A percentile compares a stretch with the other conserved stretches of the same genome.
Evolutionary conservation across 2,888 invertebrate genomes (phyloP).

Genomic region (Xanthia togata): DNA sequence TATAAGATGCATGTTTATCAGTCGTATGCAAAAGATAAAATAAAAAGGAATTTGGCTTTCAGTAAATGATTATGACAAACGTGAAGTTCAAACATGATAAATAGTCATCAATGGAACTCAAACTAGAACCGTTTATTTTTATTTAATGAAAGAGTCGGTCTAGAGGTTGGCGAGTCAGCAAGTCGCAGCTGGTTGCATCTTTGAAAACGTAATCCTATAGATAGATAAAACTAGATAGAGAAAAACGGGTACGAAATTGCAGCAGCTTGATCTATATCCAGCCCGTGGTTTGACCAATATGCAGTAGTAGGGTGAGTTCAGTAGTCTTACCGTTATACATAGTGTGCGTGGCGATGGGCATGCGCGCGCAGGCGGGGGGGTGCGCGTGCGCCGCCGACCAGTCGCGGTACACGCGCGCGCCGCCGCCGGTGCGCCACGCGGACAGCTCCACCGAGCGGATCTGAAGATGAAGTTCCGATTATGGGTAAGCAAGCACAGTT

Average conservation of each 20-base stretch:
- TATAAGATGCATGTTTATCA: neutral
- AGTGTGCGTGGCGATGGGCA: constrained; percentile 82
- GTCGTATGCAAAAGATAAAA: no score
- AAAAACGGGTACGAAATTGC: neutral
- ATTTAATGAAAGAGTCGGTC: no score
- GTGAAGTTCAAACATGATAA: no score
- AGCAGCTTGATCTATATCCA: neutral
- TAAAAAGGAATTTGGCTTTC: neutral
- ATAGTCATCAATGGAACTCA: no score
- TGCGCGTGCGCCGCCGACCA: constrained; percentile 88
- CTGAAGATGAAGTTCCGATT: constrained; percentile 61
- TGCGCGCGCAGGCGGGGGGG: constrained; percentile 88
- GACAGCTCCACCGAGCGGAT: constrained; percentile 84
- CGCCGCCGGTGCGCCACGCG: constrained; percentile 82
- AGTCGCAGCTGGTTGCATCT: no score
- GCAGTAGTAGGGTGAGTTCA: neutral
- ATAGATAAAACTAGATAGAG: no score
- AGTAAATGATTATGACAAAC: no score
- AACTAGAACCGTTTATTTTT: no score
- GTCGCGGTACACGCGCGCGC: constrained; percentile 91
- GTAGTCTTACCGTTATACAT: constrained; percentile 30
- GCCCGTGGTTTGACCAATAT: no score
- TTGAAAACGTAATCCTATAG: no score
- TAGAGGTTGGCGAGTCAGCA: no score
- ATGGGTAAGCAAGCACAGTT: no score